Evolutionary conservation across 64 coral and sea anemone species (phyloP), one percentile per base, ranked within the genome.

Genomic region (Cladopsammia gracilis): DNA sequence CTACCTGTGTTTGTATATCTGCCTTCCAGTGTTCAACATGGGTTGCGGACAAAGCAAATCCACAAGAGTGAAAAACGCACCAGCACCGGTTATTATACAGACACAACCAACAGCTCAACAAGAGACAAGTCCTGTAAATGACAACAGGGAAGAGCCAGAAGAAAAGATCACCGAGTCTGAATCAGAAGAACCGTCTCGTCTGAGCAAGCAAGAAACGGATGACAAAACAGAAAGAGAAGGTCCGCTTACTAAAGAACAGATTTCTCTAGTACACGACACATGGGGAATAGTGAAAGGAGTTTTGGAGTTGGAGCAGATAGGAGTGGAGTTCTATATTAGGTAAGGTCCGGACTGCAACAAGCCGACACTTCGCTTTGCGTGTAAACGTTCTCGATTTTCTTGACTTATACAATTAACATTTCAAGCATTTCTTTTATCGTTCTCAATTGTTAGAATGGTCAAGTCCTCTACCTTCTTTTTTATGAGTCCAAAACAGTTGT

Each of bases 251-350:
- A 25, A 69, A 43, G 15, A 68, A 47, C 89, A 83, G 89, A 91
- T 91, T 24, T 44, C 56, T 0, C 5, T 62, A 10, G 78, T 91
- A 19, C 78, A 71, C 18, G 69, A 91, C 8, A 82, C 89, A 5
- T 91, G 89, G 89, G 54, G 58, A 25, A 18, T 62, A 45, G 89
- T 91, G 8, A 91, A 83, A 43, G 77, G 54, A 4, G 14, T 43
- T 6, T 7, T 18, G 10, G 78, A 91, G 6, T 24, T 91, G 4
- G 43, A 71, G 71, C 51, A 72, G 26, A 50, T 83, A 4, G 89
- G 89, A 26, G 18, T 83, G 0, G 54, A 70, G 34, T 91, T 91
- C 16, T 91, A 91, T 18, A 61, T 58, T 7, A 81, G 78, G 89
- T 91, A 83, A 62, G 5, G 3, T 15, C 7, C 2, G 34, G 34